Evolutionary conservation across 2,888 invertebrate species (phyloP), one percentile per base, ranked within the genome.

Genomic region (Apotomis capreana): DNA sequence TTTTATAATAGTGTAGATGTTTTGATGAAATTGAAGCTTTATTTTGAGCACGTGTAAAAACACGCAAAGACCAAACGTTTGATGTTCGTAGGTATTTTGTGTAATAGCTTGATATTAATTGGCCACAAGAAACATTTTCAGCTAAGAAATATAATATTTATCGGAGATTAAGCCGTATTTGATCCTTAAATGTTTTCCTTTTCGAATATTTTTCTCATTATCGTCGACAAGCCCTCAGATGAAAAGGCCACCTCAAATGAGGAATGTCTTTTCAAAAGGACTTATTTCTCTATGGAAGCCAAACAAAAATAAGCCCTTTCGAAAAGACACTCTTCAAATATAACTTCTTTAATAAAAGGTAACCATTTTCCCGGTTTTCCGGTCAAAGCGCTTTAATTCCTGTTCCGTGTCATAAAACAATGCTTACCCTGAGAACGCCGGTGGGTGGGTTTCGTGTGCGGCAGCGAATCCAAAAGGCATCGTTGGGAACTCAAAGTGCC

Each of bases 371-470:
- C 57, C 46, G 40, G 9, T 52, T 71, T 68, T 71, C 71, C 67
- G 67, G 71, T 71, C 67, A 68, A 49, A 52, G 67, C 40, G 36
- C 61, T 59, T 67, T 71, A 57, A 67, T 57, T 52, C 26, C 55
- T n/a, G 59, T 70, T 61, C 61, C 70, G 70, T 26, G 51, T 51
- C 67, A 71, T 71, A 71, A 61, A 67, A 61, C 67, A 67, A 61
- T 54, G 55, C 65, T 46, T 57, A 70, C 59, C 59, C 58, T 6
- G 54, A 49, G 15, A 40, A 15, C 36, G 36, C 54, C 54, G 5
- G 15, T 10, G n/a, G n/a, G 26, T 13, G 13, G n/a, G 36, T 64
- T 52, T 44, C 3, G 26, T 37, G 44, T 54, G 68, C 54, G 59
- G 15, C 52, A 26, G n/a, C 51, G 5, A 61, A 5, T 6, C 15